Evolutionary conservation across 1,140 invertebrate species (phyloP), one percentile per base, ranked within the genome.

Genomic region (Drosophila sucinea): DNA sequence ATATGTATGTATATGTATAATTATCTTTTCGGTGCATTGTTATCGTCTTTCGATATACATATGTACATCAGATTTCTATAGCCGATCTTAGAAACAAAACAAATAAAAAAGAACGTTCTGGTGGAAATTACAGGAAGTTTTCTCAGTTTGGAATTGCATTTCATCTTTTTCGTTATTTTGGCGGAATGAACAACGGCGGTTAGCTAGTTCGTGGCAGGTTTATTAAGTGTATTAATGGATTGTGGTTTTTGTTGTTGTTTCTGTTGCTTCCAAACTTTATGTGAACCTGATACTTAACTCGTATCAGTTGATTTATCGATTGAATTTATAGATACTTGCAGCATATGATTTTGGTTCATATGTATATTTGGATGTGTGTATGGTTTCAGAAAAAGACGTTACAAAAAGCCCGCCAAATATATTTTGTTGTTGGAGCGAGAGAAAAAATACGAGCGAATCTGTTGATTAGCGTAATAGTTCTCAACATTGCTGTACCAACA

Each of bases 181-280:
- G 79, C 83, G 83, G 83, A 87, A 87, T 87, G 83, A 87, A 89
- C 44, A 51, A 51, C 11, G 44, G 44, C 72, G 73, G 69, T 80
- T 87, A 70, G 58, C 79, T 86, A 75, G 72, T 79, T 77, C 56
- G 32, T 77, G 83, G 77, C 76, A 87, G 73, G 62, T 87, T 38
- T 44, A 60, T 62, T 60, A 40, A 54, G 30, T 74, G 69, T 61
- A 66, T 23, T 58, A 30, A 73, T 32, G 62, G 63, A 30, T 54
- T 63, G 40, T 17, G 65, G 44, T 17, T 17, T 17, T 47, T 75
- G 38, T 32, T 65, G 64, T 44, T 74, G 30, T 51, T 67, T 44
- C 17, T 17, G 17, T 17, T 17, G 17, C 17, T 17, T 17, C 17
- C 17, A 17, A 17, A 17, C 17, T 17, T 17, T 17, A 17, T 17